Base-by-base conservation (phyloP, 2,888 invertebrate species). In the Caenorhabditis drosophilae region DNA sequence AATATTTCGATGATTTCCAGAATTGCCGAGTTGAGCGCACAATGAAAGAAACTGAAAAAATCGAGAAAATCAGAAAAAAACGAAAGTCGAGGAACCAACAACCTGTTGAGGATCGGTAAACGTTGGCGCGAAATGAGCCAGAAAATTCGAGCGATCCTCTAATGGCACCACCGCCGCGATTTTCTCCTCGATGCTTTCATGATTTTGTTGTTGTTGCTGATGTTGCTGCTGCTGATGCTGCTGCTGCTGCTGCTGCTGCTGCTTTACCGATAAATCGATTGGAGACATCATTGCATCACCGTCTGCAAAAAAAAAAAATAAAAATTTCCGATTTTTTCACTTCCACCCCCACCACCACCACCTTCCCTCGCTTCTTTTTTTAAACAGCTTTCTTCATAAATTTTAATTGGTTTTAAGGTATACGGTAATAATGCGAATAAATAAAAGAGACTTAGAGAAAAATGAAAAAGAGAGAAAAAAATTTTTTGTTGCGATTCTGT, bases 181-280 rank as follows among this genome's bases (percentile, higher is more conserved):
- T 26, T 44, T 52, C 26, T 55, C 58, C 26, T n/a, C n/a, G n/a
- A n/a, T n/a, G n/a, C n/a, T n/a, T n/a, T n/a, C n/a, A n/a, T n/a
- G n/a, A n/a, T n/a, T n/a, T n/a, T n/a, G n/a, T n/a, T n/a, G n/a
- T n/a, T 40, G 40, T 31, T 64, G 50, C 48, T 56, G 48, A 7
- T 16, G 6, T n/a, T n/a, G 6, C 6, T 6, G 22, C 52, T 49
- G 49, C 40, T 64, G n/a, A n/a, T n/a, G n/a, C n/a, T n/a, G n/a
- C 26, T 40, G 40, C 35, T 64, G 50, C 48, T 56, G 48, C 38
- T 16, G 6, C 38, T n/a, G 6, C 6, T 6, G 22, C 52, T 49
- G 49, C 40, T 64, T 64, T 9, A 68, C 68, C 16, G 71, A 68
- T 31, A 71, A 46, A 53, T 71, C 71, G 26, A 71, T 71, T n/a